Evolutionary conservation across 2,797 vertebrate genomes (phyloP), one percentile per base, ranked within the genome.

Genomic region (Anisognathus igniventris): DNA sequence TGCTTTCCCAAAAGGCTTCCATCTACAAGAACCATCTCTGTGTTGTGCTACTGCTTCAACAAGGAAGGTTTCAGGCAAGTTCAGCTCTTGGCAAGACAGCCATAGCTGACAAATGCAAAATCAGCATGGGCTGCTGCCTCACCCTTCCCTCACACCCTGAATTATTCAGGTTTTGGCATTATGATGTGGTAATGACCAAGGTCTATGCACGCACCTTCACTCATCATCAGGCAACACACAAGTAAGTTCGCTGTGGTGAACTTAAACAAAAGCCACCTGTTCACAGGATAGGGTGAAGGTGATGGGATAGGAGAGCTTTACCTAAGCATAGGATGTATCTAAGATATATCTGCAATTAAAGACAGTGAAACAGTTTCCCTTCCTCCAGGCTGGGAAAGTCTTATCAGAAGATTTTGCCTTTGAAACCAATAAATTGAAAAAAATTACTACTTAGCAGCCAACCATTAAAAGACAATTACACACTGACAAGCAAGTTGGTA

Each of bases 381-480:
- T 93, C 39, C 56, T 92, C 19, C 47, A 64, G 54, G 31, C 53
- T 70, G 18, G 53, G 9, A 76, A 93, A 74, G 21, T 12, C 56
- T 72, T 28, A 61, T 4, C 17, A 45, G 70, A 67, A 87, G 64
- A 74, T 50, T 86, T 67, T 83, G 14, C 47, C n/a, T 71, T 79
- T 82, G 31, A 85, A 79, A 80, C 10, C 6, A 74, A 14, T 19
- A 74, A 88, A 75, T 2, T 11, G 78, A 37, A 90, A 81, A 58
- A 92, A 91, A 64, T 40, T 5, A 76, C 37, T 80, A 72, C 64
- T 95, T 60, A 65, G 51, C 60, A 94, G 65, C 25, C 81, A 48
- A 56, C 81, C 76, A 92, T 95, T 94, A 91, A 86, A 86, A 80
- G 74, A 40, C 61, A 91, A 88, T 88, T 94, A 79, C 37, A 72